phyloP scores from a whole-genome alignment of 2,113 vertebrate species.

The Chlorodrepanis virens region DNA sequence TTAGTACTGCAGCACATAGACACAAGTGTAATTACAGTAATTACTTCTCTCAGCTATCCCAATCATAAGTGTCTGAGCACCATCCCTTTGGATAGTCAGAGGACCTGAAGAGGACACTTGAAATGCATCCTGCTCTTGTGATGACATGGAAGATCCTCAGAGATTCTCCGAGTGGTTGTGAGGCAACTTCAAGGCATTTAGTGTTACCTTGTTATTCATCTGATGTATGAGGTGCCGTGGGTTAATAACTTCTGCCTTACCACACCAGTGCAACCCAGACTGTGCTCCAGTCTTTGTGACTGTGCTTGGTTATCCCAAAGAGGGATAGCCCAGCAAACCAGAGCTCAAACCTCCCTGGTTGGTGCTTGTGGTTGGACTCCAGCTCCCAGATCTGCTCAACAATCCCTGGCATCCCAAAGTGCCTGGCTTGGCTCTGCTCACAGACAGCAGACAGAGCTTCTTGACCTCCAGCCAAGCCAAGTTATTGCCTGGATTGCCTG shows the following conservation, averaged over 20 bases:
- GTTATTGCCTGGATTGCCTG: neutral
- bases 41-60: neutral
- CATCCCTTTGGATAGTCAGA: neutral
- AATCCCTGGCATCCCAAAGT: fast-evolving
- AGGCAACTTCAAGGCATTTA: neutral
- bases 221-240: neutral
- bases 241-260: neutral
- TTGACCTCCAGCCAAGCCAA: neutral
- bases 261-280: neutral
- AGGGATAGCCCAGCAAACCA: neutral
- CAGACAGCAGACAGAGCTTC: neutral
- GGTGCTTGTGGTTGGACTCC: neutral
- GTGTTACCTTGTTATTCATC: neutral
- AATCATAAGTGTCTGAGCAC: neutral
- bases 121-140: neutral
- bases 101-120: neutral
- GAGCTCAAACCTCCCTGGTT: neutral
- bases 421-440: neutral
- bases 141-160: neutral
- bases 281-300: neutral
- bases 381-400: neutral
- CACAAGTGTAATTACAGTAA: neutral
- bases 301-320: neutral
- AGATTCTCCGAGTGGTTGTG: neutral
- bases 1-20: neutral